Evolutionary conservation across 2,113 vertebrate genomes (phyloP).

Genomic region (Phyllostomus hastatus): DNA sequence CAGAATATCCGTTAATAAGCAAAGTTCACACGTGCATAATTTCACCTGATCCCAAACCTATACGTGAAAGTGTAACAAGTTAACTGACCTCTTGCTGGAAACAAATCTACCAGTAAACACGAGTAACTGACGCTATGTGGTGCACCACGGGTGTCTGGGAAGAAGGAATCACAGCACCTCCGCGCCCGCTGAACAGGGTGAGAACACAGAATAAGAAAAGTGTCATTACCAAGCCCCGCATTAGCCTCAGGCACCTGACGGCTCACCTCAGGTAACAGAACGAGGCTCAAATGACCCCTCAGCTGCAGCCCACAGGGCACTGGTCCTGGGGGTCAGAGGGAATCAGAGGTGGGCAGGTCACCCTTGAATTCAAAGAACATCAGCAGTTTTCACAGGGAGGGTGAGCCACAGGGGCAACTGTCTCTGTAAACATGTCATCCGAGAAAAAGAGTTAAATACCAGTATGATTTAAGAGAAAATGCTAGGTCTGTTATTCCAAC

Average conservation of each 20-base stretch:
- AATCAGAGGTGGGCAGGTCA: not conserved
- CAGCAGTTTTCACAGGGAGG: not conserved
- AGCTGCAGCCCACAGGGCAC: not conserved
- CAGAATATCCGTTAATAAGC: not conserved
- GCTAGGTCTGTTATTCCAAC: not conserved
- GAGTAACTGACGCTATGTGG: not conserved
- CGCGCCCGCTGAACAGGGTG: too few species aligned
- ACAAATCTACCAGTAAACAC: not conserved
- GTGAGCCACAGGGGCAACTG: not conserved
- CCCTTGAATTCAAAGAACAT: not conserved
- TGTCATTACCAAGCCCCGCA: not conserved
- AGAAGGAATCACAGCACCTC: not conserved
- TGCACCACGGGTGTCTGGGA: not conserved
- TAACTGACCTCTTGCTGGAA: constrained; percentile 41
- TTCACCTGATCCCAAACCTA: not conserved
- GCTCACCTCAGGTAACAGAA: not conserved
- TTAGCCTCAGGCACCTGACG: not conserved
- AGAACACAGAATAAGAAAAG: not conserved
- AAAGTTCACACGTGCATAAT: not conserved
- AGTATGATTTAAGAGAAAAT: not conserved
- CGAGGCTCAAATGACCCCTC: not conserved
- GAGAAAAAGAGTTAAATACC: not conserved
- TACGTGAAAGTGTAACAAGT: not conserved
- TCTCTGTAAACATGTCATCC: not conserved
- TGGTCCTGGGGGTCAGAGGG: not conserved